These are phyloP conservation scores for Elymnias hypermnestra DNA, from an alignment of 1,140 invertebrate genomes.

Conservation along the genomic window DNA sequence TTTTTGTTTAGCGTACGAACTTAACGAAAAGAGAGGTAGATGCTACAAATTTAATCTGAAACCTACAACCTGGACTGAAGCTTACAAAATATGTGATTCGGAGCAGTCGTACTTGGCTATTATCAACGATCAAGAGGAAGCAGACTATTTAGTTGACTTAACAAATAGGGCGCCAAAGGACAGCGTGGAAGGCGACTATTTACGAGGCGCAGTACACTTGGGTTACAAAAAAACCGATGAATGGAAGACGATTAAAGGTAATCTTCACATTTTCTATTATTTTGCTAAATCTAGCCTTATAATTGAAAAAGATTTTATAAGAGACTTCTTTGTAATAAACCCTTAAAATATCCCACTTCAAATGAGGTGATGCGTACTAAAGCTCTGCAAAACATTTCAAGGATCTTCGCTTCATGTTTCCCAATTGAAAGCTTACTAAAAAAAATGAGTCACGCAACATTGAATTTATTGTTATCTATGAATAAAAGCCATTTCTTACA, in stretches of 20 bases:
- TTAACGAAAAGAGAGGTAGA: slow-evolving; percentile 31
- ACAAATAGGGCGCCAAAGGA: slow-evolving; percentile 32
- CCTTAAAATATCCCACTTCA: no score
- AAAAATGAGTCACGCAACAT: no score
- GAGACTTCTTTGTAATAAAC: no score
- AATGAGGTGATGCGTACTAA: no score
- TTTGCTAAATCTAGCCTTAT: no score
- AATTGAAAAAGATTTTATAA: no score
- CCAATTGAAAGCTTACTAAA: no score
- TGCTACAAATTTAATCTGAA: slow-evolving; percentile 64
- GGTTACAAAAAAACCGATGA: slow-evolving; percentile 37
- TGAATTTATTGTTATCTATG: no score
- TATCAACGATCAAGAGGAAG: slow-evolving; percentile 51
- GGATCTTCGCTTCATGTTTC: no score
- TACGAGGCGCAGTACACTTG: slow-evolving; percentile 42
- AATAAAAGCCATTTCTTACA: no score
- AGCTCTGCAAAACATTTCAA: no score
- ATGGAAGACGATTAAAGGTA: slow-evolving; percentile 50
- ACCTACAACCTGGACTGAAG: slow-evolving; percentile 55
- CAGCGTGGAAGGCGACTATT: slow-evolving; percentile 26
- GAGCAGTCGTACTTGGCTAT: slow-evolving; percentile 63
- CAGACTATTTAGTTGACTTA: slow-evolving; percentile 34
- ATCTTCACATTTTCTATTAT: slow-evolving; percentile 1
- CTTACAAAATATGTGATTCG: slow-evolving; percentile 41
- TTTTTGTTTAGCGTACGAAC: slow-evolving; percentile 37